These are phyloP conservation scores for Ammodytes dubius DNA, from an alignment of 2,113 vertebrate species.

Conservation along the genomic window DNA sequence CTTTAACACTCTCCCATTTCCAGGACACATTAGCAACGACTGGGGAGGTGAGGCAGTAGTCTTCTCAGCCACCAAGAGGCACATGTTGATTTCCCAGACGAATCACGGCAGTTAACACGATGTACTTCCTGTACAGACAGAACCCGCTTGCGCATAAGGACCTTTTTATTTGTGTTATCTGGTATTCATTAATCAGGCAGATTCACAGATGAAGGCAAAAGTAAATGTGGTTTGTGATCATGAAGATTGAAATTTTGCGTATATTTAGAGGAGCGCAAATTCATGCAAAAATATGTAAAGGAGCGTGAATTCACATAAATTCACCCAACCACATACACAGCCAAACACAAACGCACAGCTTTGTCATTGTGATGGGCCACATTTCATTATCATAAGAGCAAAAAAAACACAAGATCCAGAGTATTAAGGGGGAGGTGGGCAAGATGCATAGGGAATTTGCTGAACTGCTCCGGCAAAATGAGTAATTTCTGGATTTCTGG, in stretches of 20 bases:
- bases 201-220: slow-evolving; percentile 5
- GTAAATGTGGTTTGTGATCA: slow-evolving; percentile 15
- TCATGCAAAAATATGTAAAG: slow-evolving; percentile 45
- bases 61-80: slow-evolving; percentile 19
- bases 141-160: not conserved
- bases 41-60: slow-evolving; percentile 40
- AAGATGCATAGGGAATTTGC: slow-evolving; percentile 70
- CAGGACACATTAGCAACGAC: slow-evolving; percentile 74
- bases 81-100: slow-evolving; percentile 14
- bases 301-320: slow-evolving; percentile 47
- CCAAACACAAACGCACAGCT: slow-evolving; percentile 44
- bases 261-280: slow-evolving; percentile 6
- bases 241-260: slow-evolving; percentile 19
- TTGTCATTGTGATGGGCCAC: slow-evolving; percentile 66
- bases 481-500: slow-evolving; percentile 86
- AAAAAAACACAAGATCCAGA: slow-evolving; percentile 44
- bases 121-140: slow-evolving; percentile 51
- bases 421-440: slow-evolving; percentile 49
- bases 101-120: slow-evolving; percentile 39
- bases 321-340: slow-evolving; percentile 34
- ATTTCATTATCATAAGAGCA: slow-evolving; percentile 64
- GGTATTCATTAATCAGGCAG: slow-evolving; percentile 42
- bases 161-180: slow-evolving; percentile 1
- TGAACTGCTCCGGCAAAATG: slow-evolving; percentile 75
- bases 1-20: slow-evolving; percentile 80